Conservation (phyloP, 2,888 invertebrate species). For the Coenonympha glycerion region DNA sequence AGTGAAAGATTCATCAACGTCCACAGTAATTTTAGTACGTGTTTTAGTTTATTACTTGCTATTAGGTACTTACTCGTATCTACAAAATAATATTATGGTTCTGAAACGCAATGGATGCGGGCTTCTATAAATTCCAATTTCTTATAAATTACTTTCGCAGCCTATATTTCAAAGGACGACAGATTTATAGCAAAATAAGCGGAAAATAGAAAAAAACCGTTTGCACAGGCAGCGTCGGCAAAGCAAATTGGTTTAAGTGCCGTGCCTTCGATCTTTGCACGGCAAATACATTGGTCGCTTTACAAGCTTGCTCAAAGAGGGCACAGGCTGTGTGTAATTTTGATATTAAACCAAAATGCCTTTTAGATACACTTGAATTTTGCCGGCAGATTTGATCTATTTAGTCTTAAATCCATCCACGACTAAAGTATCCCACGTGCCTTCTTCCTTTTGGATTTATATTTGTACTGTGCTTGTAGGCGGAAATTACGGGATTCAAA, state of each 20-base stretch:
- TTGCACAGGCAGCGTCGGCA: slow-evolving; percentile 59
- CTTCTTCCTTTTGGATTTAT: no score
- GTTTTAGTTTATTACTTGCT: no score
- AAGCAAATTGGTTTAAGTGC: slow-evolving; percentile 46
- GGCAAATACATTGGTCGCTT: slow-evolving; percentile 41
- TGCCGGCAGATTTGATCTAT: no score
- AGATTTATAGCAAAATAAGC: slow-evolving; percentile 11
- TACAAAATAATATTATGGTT: no score
- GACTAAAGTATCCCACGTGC: no score
- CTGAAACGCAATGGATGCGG: neutral
- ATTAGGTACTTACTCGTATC: neutral
- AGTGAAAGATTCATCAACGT: no score
- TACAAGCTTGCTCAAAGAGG: slow-evolving; percentile 4
- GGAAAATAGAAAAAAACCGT: slow-evolving; percentile 52
- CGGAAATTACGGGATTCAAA: no score
- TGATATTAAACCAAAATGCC: neutral
- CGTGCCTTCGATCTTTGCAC: slow-evolving; percentile 49
- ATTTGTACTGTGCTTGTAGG: no score
- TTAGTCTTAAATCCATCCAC: no score
- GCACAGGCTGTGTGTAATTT: neutral
- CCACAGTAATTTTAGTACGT: no score
- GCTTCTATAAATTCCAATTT: neutral
- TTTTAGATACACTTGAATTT: neutral
- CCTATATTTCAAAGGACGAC: slow-evolving; percentile 3
- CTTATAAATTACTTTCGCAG: neutral